These are phyloP conservation scores for Halocaridina rubra DNA, from an alignment of 2,888 invertebrate species.

Conservation along the genomic window DNA sequence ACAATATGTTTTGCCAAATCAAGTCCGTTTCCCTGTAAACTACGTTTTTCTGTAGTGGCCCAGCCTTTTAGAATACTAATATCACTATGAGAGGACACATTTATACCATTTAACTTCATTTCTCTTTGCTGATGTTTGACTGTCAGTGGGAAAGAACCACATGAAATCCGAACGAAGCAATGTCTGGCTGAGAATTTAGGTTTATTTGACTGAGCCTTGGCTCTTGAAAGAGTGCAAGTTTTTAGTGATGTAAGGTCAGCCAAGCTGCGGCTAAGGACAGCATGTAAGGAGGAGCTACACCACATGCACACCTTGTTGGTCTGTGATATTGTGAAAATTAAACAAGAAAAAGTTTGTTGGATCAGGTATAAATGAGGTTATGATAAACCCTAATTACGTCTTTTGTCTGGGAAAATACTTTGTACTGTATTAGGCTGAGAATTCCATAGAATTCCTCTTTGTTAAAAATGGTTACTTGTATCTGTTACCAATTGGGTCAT, in stretches of 20 bases:
- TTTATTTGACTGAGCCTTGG: slow-evolving; percentile 44
- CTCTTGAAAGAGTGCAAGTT: slow-evolving; percentile 57
- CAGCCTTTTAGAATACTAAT: no score
- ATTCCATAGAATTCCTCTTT: slow-evolving; percentile 56
- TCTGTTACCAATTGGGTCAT: slow-evolving; percentile 58
- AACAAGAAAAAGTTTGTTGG: slow-evolving; percentile 58
- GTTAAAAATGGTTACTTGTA: slow-evolving; percentile 34
- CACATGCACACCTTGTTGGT: slow-evolving; percentile 61
- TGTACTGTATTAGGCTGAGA: slow-evolving; percentile 59
- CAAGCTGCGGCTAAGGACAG: slow-evolving; percentile 57
- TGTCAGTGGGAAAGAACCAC: no score
- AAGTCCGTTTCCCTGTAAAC: no score
- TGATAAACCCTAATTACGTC: slow-evolving; percentile 31
- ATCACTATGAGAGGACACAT: no score
- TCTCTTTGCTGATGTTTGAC: no score
- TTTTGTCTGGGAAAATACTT: slow-evolving; percentile 54
- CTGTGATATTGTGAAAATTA: slow-evolving; percentile 58
- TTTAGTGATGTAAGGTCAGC: slow-evolving; percentile 55
- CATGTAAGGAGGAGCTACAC: slow-evolving; percentile 60
- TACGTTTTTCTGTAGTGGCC: no score
- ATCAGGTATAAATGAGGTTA: slow-evolving; percentile 17
- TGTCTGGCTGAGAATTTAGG: slow-evolving; percentile 52
- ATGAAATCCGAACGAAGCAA: slow-evolving; percentile 33
- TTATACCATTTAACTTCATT: no score
- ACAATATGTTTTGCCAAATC: no score